A percentile compares a stretch with the other conserved stretches of the same genome.
phyloP scores from a whole-genome alignment of 1,140 invertebrate genomes.

The Drosophila yakuba region DNA sequence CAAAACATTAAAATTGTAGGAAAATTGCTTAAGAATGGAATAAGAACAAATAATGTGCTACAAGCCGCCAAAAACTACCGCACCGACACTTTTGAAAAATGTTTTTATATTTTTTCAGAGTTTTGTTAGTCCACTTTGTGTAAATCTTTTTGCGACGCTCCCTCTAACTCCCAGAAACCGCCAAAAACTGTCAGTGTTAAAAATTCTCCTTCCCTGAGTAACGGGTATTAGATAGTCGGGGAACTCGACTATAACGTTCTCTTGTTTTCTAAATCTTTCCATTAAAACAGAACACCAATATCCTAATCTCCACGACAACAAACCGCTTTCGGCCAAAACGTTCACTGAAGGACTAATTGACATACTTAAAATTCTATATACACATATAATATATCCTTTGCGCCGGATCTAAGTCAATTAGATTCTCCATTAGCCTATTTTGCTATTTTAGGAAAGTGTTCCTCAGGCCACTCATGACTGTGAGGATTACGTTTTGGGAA shows the following conservation, averaged over 20 bases:
- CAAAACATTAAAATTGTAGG: background rate
- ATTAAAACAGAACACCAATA: background rate
- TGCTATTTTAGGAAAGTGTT: conserved; percentile 25
- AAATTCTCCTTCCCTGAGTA: too few species aligned
- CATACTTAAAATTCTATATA: conserved; percentile 10
- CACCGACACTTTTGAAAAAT: too few species aligned
- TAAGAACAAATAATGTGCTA: too few species aligned
- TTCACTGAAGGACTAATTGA: conserved; percentile 11
- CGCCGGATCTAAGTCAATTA: conserved; percentile 17
- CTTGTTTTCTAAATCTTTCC: background rate
- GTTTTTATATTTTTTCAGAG: too few species aligned
- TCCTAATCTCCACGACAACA: background rate
- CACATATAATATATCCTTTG: conserved; percentile 5
- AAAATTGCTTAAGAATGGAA: background rate
- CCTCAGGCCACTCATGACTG: background rate
- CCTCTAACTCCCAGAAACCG: too few species aligned
- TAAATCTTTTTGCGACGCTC: too few species aligned
- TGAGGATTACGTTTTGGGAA: background rate
- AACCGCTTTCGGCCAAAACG: background rate
- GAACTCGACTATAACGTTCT: too few species aligned
- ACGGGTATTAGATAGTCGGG: too few species aligned
- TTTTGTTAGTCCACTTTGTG: too few species aligned
- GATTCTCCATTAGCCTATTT: conserved; percentile 1
- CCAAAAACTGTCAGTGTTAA: too few species aligned
- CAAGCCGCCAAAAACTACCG: too few species aligned